A percentile compares a stretch with the other conserved stretches of the same genome.
Evolutionary conservation across 2,113 vertebrate genomes (phyloP).

Genomic region (Mionectes macconnelli): DNA sequence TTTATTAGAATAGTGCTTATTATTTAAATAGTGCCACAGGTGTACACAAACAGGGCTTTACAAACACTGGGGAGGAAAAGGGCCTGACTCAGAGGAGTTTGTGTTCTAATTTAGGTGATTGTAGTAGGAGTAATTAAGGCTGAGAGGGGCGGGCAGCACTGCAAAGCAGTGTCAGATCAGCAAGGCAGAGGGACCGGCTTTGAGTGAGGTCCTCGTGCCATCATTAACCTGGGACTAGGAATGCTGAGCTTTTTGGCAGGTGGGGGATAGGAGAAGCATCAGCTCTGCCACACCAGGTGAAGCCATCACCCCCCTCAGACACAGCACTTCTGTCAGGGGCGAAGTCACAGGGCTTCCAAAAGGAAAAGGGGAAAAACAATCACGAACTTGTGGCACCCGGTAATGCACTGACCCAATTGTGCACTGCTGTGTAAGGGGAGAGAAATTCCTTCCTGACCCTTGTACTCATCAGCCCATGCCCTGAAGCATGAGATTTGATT

Average conservation of each 20-base stretch:
- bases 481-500: conserved; percentile 65
- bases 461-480: conserved; percentile 36
- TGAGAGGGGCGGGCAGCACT: not conserved
- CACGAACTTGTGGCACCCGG: not conserved
- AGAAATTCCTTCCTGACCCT: conserved; percentile 62
- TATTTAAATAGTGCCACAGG: not conserved
- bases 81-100: not conserved
- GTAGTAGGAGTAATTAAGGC: not conserved
- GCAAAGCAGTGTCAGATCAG: not conserved
- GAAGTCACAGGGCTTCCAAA: not conserved
- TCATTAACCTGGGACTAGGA: not conserved
- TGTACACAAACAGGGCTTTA: not conserved
- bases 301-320: not conserved
- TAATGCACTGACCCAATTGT: conserved; percentile 54
- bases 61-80: not conserved
- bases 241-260: not conserved
- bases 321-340: not conserved
- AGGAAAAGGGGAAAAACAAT: not conserved
- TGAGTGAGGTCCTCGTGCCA: rapidly evolving
- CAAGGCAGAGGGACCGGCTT: not conserved
- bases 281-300: not conserved
- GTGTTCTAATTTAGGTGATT: not conserved
- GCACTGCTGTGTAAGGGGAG: conserved; percentile 54
- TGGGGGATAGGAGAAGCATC: not conserved
- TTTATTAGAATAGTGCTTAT: not conserved